phyloP scores from a whole-genome alignment of 2,888 invertebrate genomes.

The Bruchidius siliquastri region DNA sequence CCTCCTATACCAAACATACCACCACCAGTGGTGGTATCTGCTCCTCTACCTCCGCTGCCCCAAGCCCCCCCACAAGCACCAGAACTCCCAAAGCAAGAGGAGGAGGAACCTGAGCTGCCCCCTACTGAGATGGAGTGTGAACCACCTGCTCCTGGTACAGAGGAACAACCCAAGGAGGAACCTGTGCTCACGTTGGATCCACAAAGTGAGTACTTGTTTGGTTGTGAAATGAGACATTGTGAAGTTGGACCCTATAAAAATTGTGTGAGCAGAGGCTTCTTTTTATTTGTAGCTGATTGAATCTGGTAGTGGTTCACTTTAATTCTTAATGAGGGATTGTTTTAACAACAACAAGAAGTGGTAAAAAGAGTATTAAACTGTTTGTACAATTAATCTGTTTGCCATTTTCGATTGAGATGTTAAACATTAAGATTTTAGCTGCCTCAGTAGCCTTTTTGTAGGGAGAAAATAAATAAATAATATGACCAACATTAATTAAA shows the following conservation, averaged over 20 bases:
- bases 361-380: too few relatives aligned
- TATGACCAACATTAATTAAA: too few relatives aligned
- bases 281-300: not conserved
- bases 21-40: conserved; percentile 6
- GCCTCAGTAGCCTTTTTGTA: too few relatives aligned
- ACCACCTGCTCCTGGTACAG: conserved; percentile 44
- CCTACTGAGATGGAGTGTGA: conserved; percentile 25
- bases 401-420: too few relatives aligned
- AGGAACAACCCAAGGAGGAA: conserved; percentile 31
- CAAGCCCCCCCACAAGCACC: not conserved
- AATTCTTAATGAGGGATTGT: too few relatives aligned
- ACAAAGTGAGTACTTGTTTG: conserved; percentile 12
- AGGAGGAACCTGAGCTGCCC: conserved; percentile 2
- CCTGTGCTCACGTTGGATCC: conserved; percentile 10
- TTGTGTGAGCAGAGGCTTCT: not conserved
- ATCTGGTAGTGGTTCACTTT: too few relatives aligned
- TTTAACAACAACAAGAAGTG: too few relatives aligned
- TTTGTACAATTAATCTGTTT: too few relatives aligned
- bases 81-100: not conserved
- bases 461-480: too few relatives aligned
- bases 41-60: conserved; percentile 1
- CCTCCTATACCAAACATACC: conserved; percentile 10
- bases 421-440: too few relatives aligned
- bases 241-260: not conserved
- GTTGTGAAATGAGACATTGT: not conserved